Base-by-base conservation (phyloP, 2,888 invertebrate genomes). In the Craniophora ligustri region DNA sequence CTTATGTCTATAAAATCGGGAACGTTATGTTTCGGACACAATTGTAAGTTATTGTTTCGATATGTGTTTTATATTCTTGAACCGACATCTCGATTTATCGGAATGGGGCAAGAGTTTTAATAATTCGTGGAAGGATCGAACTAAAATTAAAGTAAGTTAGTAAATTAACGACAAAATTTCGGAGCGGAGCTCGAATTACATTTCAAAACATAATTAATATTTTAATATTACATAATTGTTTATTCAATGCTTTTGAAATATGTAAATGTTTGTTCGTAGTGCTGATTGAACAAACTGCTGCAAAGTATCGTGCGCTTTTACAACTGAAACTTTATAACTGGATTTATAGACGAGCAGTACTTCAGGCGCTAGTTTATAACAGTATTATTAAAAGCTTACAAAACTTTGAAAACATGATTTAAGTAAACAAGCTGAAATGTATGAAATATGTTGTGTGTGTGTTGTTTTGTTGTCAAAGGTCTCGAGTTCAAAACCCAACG, bases 1-100 rank as follows among this genome's bases (percentile, higher is more conserved):
- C 67, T 60, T 60, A 65, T 55, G 60, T 58, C 53, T 58, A 63
- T 53, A 67, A 66, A 57, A 57, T 54, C 36, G 40, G 49, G 40
- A 28, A 47, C 35, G 42, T 40, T 50, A 44, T 61, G 65, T 57
- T 57, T 65, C 39, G 42, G 46, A 49, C 53, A 55, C 39, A 63
- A 53, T 62, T 42, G 49, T 67, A 54, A 53, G 46, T 66, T 62
- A 54, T 54, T 56, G 55, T 41, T 38, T 44, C 36, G 26, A 36
- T 53, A 21, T 58, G 44, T 42, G 46, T 60, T 64, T 38, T 60
- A 34, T 41, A 23, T 31, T 56, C 35, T 44, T 35, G 39, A 34
- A 47, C 35, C 28, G 18, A 55, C 31, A 39, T 31, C 19, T 46
- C 36, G 19, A 47, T 48, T 48, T 41, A 40, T 45, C 34, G 21